phyloP scores from a whole-genome alignment of 1,140 invertebrate genomes.

The Aphidius ervi region DNA sequence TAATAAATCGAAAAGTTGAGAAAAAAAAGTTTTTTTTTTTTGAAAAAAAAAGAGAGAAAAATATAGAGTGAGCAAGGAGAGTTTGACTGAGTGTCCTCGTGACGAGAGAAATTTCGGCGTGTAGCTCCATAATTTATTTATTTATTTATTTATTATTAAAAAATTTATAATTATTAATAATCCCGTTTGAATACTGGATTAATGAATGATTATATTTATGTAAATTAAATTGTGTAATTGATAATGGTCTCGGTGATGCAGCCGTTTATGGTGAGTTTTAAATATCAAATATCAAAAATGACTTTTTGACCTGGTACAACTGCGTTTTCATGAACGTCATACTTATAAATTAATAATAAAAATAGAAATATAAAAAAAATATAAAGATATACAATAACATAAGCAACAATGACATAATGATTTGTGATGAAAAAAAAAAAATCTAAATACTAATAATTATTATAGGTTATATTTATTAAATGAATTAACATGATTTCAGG shows the following conservation, averaged over 20 bases:
- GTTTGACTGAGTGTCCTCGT: slow-evolving; percentile 16
- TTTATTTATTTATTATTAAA: neutral
- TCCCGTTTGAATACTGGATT: neutral
- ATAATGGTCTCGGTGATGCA: slow-evolving; percentile 45
- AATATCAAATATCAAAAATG: neutral
- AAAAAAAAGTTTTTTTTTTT: neutral
- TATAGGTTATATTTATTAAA: neutral
- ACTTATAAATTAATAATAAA: no score
- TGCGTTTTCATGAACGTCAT: no score
- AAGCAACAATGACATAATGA: no score
- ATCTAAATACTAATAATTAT: no score
- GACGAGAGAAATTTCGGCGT: neutral
- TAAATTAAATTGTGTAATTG: slow-evolving; percentile 13
- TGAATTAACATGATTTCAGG: slow-evolving; percentile 53
- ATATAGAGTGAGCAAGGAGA: slow-evolving; percentile 2
- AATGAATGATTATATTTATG: slow-evolving; percentile 19
- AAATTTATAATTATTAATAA: neutral
- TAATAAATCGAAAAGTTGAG: neutral
- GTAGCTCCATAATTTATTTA: neutral
- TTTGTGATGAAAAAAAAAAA: no score
- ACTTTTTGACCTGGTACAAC: no score
- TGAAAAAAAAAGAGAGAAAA: neutral
- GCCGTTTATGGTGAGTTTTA: slow-evolving; percentile 45
- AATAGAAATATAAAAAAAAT: no score
- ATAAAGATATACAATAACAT: no score